Conservation (phyloP, 2,797 vertebrate genomes). For the Sciurus carolinensis region DNA sequence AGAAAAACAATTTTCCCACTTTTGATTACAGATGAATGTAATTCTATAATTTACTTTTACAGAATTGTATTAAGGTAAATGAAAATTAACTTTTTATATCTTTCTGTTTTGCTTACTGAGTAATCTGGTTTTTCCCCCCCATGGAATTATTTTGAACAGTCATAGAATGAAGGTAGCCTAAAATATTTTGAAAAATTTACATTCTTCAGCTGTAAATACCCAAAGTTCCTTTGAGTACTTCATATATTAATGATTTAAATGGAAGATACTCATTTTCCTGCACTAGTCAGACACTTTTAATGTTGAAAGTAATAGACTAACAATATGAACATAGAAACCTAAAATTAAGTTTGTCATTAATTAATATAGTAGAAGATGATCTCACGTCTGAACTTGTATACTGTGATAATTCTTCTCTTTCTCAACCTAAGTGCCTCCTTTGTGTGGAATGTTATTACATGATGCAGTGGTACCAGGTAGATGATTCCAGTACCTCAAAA, state of each 20-base stretch:
- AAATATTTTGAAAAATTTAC: conserved; percentile 38
- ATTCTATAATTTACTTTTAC: conserved; percentile 50
- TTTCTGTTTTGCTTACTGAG: conserved; percentile 15
- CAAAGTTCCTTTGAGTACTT: neutral
- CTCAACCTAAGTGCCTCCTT: neutral
- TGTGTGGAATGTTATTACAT: neutral
- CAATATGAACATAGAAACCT: neutral
- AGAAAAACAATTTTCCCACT: conserved; percentile 31
- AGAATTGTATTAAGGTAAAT: conserved; percentile 46
- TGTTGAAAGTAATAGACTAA: conserved; percentile 8
- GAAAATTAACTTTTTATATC: neutral
- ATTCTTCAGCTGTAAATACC: neutral
- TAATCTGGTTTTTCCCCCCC: neutral
- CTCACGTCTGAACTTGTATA: conserved; percentile 15
- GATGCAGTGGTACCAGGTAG: neutral
- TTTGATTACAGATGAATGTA: neutral
- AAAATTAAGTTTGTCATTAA: conserved; percentile 29
- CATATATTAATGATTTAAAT: conserved; percentile 1
- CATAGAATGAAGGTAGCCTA: neutral
- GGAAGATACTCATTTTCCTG: neutral
- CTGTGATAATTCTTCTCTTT: conserved; percentile 11
- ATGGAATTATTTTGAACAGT: conserved; percentile 17
- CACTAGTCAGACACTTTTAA: neutral
- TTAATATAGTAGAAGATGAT: neutral
- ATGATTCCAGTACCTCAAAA: neutral